phyloP scores from a whole-genome alignment of 2,797 vertebrate species.

The Acanthornis magna region DNA sequence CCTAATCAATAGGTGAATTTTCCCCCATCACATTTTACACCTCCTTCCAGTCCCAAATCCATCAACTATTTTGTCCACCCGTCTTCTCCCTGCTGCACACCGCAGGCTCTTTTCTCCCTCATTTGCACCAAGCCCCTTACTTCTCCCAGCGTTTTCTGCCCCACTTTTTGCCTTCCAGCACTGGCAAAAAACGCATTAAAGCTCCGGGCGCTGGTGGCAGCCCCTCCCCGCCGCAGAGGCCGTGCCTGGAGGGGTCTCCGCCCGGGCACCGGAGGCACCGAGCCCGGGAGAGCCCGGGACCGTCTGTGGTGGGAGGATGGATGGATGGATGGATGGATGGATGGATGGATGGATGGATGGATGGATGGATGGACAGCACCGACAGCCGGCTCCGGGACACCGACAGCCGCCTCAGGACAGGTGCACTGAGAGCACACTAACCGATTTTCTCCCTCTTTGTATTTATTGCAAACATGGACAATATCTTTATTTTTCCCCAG shows the following conservation, averaged over 20 bases:
- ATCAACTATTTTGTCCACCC: neutral
- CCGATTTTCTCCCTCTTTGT: neutral
- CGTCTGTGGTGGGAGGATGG: accelerated
- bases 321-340: too few species aligned
- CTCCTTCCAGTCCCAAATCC: neutral
- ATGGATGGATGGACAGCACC: neutral
- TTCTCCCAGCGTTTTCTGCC: neutral
- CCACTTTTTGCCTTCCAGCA: neutral
- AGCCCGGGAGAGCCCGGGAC: accelerated
- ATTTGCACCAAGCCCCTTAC: neutral
- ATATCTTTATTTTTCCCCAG: neutral
- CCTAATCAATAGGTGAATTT: neutral
- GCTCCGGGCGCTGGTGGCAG: neutral
- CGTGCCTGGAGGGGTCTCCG: neutral
- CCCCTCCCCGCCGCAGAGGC: neutral
- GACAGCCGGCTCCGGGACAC: neutral
- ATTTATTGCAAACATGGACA: neutral
- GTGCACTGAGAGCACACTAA: neutral
- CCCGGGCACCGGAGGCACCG: neutral
- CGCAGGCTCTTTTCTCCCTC: neutral
- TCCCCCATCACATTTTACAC: neutral
- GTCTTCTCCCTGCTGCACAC: neutral
- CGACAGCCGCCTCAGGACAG: neutral
- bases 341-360: too few species aligned
- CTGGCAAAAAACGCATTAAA: accelerated